Evolutionary conservation across 2,888 invertebrate genomes (phyloP).

Genomic region (Agrotis ipsilon): DNA sequence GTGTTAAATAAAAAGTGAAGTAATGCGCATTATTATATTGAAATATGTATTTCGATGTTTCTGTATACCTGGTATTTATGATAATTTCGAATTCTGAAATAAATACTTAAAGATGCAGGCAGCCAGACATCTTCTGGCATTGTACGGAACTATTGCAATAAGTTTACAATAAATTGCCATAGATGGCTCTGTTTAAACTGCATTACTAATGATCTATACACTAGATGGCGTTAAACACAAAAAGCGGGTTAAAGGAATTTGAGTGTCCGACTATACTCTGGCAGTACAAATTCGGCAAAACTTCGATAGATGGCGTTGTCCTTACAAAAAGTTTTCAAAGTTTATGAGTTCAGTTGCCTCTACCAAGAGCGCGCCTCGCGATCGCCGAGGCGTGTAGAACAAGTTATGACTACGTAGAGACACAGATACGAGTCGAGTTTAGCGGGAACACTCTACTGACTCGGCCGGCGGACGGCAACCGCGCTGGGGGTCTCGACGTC

Average conservation of each 20-base stretch:
- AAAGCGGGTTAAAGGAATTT: not conserved
- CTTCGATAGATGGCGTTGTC: constrained; percentile 75
- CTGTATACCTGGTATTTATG: not conserved
- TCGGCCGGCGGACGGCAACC: constrained; percentile 86
- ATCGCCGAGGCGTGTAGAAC: constrained; percentile 67
- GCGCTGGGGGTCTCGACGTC: constrained; percentile 84
- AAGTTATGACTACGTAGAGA: constrained; percentile 69
- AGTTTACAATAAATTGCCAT: not conserved
- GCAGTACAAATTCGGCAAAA: not conserved
- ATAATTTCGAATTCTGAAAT: not conserved
- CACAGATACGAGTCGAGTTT: constrained; percentile 74
- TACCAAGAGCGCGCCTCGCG: constrained; percentile 63
- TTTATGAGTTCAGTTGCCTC: constrained; percentile 89
- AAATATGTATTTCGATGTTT: not conserved
- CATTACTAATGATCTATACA: constrained; percentile 32
- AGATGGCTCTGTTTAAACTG: constrained; percentile 29
- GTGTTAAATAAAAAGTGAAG: not conserved
- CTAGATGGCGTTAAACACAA: constrained; percentile 53
- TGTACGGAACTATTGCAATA: not conserved
- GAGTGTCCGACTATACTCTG: not conserved
- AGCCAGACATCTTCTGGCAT: constrained; percentile 22
- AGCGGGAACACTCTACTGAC: constrained; percentile 84
- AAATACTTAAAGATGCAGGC: too few relatives aligned
- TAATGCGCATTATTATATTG: not conserved
- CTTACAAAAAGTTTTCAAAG: constrained; percentile 47